phyloP scores from a whole-genome alignment of 2,888 invertebrate genomes.

The Euzophera pinguis region DNA sequence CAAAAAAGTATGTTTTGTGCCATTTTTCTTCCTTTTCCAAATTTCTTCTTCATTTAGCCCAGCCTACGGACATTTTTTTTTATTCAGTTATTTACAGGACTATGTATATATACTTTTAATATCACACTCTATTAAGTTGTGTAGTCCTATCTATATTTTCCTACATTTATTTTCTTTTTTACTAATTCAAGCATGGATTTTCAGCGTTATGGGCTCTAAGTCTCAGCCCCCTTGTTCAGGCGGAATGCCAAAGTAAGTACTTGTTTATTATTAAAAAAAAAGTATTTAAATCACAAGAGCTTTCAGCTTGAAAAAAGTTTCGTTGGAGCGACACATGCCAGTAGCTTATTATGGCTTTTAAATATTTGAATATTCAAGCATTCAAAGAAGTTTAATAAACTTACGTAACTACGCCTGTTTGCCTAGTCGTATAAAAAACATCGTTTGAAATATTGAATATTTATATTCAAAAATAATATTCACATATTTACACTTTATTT shows the following conservation, averaged over 20 bases:
- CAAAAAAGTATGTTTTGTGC: conserved; percentile 13
- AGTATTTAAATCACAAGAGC: conserved; percentile 30
- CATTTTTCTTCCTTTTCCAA: conserved; percentile 23
- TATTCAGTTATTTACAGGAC: conserved; percentile 72
- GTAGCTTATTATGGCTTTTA: conserved; percentile 23
- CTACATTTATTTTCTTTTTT: conserved; percentile 54
- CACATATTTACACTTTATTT: conserved; percentile 19
- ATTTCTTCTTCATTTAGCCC: conserved; percentile 32
- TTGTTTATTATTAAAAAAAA: conserved; percentile 29
- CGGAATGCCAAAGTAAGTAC: conserved; percentile 79
- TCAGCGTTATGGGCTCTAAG: conserved; percentile 78
- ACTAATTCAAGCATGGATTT: conserved; percentile 78
- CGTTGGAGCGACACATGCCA: conserved; percentile 17
- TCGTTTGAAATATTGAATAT: neutral
- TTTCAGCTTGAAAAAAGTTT: conserved; percentile 40
- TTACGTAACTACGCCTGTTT: too few species aligned
- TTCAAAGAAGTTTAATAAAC: conserved; percentile 3
- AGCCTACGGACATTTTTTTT: conserved; percentile 49
- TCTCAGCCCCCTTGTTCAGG: conserved; percentile 74
- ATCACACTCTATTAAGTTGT: conserved; percentile 43
- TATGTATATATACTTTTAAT: conserved; percentile 26
- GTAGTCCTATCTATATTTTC: conserved; percentile 38
- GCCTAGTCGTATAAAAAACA: too few species aligned
- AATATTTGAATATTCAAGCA: conserved; percentile 31
- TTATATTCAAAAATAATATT: conserved; percentile 17